Percentiles rank a stretch among this genome's conserved stretches.
Conservation (phyloP, 2,113 vertebrate genomes). For the Tupaia tana region DNA sequence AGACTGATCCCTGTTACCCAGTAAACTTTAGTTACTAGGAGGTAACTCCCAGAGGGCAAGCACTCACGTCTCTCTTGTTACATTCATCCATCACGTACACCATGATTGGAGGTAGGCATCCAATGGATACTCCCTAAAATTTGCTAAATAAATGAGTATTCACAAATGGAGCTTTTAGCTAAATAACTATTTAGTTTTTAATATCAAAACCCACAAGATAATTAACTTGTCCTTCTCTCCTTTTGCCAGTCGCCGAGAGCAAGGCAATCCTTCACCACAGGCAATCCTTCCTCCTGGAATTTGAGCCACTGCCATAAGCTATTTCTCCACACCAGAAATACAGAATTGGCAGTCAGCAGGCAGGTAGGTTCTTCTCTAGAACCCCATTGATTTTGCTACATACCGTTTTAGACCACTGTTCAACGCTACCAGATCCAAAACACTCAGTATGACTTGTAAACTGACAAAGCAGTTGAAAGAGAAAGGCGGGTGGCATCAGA, state of each 20-base stretch:
- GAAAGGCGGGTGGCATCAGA: neutral
- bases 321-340: neutral
- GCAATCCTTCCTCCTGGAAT: neutral
- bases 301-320: neutral
- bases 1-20: neutral
- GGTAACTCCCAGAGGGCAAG: neutral
- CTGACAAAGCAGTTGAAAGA: neutral
- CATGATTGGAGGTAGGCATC: neutral
- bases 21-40: neutral
- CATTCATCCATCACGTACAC: neutral
- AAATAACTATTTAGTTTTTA: neutral
- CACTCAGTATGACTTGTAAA: neutral
- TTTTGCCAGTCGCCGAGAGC: neutral
- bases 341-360: neutral
- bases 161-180: neutral
- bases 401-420: neutral
- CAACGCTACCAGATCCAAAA: neutral
- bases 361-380: neutral
- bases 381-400: neutral
- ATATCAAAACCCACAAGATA: neutral
- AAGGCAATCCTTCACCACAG: neutral
- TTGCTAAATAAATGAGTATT: neutral
- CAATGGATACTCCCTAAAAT: neutral
- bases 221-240: neutral
- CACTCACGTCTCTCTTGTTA: neutral